Evolutionary conservation across 2,888 invertebrate species (phyloP).

Genomic region (Andrena haemorrhoa): DNA sequence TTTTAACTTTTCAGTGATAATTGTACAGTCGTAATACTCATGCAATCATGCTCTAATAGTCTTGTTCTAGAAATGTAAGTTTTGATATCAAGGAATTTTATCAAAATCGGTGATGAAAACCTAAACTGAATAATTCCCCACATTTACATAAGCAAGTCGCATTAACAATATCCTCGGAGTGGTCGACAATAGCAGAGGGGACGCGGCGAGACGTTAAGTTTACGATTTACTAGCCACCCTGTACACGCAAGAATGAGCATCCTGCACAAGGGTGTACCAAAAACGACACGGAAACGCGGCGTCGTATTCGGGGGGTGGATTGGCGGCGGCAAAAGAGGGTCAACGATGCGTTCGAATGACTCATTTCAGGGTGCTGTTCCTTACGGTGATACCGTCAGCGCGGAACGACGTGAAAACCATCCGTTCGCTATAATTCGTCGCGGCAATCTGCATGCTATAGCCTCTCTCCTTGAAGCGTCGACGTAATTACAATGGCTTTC

Average conservation of each 20-base stretch:
- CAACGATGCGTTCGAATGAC: slow-evolving; percentile 53
- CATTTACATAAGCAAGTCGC: too few species aligned
- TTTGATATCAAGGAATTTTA: too few species aligned
- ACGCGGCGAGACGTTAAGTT: not conserved
- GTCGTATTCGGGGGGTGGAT: slow-evolving; percentile 26
- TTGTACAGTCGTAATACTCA: too few species aligned
- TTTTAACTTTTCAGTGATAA: too few species aligned
- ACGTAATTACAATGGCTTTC: slow-evolving; percentile 26
- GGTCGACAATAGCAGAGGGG: not conserved
- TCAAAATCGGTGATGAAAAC: too few species aligned
- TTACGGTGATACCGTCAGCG: slow-evolving; percentile 56
- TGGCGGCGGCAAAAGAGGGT: slow-evolving; percentile 54
- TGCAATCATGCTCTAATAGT: too few species aligned
- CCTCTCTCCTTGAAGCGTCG: slow-evolving; percentile 34
- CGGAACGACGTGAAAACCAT: slow-evolving; percentile 51
- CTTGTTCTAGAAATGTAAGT: too few species aligned
- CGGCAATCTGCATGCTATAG: slow-evolving; percentile 26
- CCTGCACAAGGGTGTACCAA: slow-evolving; percentile 27
- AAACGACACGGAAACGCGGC: slow-evolving; percentile 8
- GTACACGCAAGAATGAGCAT: slow-evolving; percentile 14
- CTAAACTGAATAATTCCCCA: too few species aligned
- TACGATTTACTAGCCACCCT: not conserved
- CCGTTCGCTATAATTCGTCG: slow-evolving; percentile 30
- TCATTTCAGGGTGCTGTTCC: slow-evolving; percentile 46
- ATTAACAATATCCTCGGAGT: not conserved